phyloP scores from a whole-genome alignment of 2,888 invertebrate species.

The Macaria liturata region DNA sequence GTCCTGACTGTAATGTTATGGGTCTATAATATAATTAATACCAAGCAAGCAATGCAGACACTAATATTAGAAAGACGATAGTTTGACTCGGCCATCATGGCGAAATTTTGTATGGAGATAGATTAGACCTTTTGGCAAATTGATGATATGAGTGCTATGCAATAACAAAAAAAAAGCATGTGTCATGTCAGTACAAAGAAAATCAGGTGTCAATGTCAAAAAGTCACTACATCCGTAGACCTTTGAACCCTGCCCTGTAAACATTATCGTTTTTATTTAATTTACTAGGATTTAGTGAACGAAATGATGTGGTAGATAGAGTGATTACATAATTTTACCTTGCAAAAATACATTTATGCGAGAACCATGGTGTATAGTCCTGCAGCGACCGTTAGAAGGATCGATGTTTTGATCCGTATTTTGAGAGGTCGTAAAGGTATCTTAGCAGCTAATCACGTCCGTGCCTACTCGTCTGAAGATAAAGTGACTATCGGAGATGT shows the following conservation, averaged over 20 bases:
- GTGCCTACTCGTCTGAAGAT: conserved; percentile 74
- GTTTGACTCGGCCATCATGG: too few species aligned
- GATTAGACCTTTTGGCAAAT: too few species aligned
- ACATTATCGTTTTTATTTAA: conserved; percentile 44
- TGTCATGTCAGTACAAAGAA: too few species aligned
- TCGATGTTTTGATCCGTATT: conserved; percentile 79
- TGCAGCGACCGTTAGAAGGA: conserved; percentile 67
- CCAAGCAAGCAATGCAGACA: too few species aligned
- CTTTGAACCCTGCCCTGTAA: conserved; percentile 68
- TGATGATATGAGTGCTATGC: too few species aligned
- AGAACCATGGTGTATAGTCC: conserved; percentile 64
- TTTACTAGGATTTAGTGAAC: conserved; percentile 1
- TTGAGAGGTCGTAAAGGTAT: conserved; percentile 66
- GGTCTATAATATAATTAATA: too few species aligned
- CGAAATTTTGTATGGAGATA: too few species aligned
- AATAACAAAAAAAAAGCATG: too few species aligned
- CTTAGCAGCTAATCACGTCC: conserved; percentile 63
- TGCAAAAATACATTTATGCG: conserved; percentile 25
- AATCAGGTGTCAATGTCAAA: not conserved
- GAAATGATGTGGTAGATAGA: conserved; percentile 14
- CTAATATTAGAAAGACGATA: too few species aligned
- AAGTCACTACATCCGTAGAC: conserved; percentile 46
- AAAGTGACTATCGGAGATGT: conserved; percentile 90
- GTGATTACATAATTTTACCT: conserved; percentile 1
- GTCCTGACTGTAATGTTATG: too few species aligned